Evolutionary conservation across 2,888 invertebrate species (phyloP).

Genomic region (Drosophila conformis): DNA sequence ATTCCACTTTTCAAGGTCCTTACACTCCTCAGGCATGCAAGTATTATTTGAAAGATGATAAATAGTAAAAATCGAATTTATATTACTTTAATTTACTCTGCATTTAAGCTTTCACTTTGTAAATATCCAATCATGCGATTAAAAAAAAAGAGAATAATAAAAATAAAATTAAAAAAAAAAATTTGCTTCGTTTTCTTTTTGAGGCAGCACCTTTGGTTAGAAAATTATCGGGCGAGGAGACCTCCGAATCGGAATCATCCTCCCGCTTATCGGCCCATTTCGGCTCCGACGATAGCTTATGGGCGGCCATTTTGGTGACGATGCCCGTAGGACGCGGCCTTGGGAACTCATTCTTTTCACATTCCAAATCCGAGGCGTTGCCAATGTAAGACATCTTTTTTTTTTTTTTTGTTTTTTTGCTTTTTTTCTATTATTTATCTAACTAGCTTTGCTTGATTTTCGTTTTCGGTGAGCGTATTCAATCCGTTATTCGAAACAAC

Average conservation of each 20-base stretch:
- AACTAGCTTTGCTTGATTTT: not conserved
- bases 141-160: not conserved
- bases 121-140: not conserved
- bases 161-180: not conserved
- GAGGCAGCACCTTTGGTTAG: constrained; percentile 88
- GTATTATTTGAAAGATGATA: not conserved
- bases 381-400: constrained; percentile 83
- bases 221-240: constrained; percentile 91
- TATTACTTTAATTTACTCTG: not conserved
- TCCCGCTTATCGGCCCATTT: constrained; percentile 85
- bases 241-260: constrained; percentile 93
- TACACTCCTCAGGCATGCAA: not conserved
- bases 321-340: constrained; percentile 78
- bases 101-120: not conserved
- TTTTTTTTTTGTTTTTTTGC: not conserved
- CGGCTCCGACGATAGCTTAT: constrained; percentile 82
- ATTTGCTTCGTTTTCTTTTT: not conserved
- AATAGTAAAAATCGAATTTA: not conserved
- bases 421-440: not conserved
- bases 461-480: not conserved
- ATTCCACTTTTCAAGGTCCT: not conserved
- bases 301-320: constrained; percentile 82
- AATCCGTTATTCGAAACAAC: constrained; percentile 10
- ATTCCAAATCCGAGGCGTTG: constrained; percentile 84
- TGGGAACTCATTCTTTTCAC: constrained; percentile 83